Percentiles rank a stretch among this genome's conserved stretches.
phyloP scores from a whole-genome alignment of 2,888 invertebrate species.

The Cotesia congregata region DNA sequence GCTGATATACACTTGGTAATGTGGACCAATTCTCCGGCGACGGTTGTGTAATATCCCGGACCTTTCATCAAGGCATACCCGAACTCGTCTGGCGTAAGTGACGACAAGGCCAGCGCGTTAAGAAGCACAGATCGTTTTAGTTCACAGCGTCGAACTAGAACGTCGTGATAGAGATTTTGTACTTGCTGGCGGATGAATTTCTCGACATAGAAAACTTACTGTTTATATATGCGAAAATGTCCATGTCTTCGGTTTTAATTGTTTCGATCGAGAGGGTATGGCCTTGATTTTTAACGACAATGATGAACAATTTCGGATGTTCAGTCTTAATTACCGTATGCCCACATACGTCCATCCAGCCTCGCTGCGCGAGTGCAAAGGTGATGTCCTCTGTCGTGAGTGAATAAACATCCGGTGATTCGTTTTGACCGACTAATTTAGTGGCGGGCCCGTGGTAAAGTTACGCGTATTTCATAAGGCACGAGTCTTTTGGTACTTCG shows the following conservation, averaged over 20 bases:
- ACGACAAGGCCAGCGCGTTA: conserved; percentile 17
- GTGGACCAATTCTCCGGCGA: conserved; percentile 29
- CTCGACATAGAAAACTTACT: no score
- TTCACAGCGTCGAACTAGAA: conserved; percentile 20
- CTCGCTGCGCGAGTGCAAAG: not conserved
- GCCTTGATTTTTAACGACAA: no score
- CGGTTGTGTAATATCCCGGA: conserved; percentile 32
- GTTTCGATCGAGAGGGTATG: no score
- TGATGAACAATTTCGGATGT: no score
- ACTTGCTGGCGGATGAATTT: conserved; percentile 20
- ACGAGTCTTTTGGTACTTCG: not conserved
- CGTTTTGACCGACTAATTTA: not conserved
- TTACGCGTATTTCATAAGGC: not conserved
- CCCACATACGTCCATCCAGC: no score
- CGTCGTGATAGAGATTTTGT: conserved; percentile 16
- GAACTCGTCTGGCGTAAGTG: conserved; percentile 28
- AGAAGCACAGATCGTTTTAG: conserved; percentile 13
- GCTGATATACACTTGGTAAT: conserved; percentile 30
- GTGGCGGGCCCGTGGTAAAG: not conserved
- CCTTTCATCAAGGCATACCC: conserved; percentile 31
- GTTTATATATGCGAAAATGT: no score
- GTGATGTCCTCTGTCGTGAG: not conserved
- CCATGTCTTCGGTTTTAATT: no score
- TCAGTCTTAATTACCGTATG: no score
- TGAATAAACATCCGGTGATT: not conserved